Percentiles rank a stretch among this genome's conserved stretches.
Conservation (phyloP, 2,797 vertebrate species). For the Hirundo rustica region DNA sequence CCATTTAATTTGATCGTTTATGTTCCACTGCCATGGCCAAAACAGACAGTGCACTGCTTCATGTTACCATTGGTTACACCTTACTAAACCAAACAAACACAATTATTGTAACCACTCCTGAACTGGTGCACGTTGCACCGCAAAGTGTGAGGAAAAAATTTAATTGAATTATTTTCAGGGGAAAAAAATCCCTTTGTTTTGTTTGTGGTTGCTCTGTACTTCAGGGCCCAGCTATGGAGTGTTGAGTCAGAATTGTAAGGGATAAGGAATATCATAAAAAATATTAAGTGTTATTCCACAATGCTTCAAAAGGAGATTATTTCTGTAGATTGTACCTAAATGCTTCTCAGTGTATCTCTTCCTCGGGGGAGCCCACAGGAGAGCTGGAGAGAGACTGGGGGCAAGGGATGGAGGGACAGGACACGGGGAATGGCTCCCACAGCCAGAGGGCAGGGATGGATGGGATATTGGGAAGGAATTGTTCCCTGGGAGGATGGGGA, state of each 20-base stretch:
- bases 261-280: not conserved
- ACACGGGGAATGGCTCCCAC: not conserved
- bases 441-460: not conserved
- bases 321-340: not conserved
- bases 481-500: rapidly evolving
- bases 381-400: no score
- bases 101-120: not conserved
- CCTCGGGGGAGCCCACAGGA: not conserved
- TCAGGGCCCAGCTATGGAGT: not conserved
- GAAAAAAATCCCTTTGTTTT: not conserved
- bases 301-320: not conserved
- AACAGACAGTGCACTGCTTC: not conserved
- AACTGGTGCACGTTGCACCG: not conserved
- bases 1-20: conserved; percentile 26
- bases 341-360: not conserved
- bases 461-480: not conserved
- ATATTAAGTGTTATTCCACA: not conserved
- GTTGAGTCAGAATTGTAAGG: not conserved
- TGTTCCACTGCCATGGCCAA: not conserved
- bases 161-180: not conserved
- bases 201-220: not conserved
- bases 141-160: not conserved
- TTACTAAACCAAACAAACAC: not conserved
- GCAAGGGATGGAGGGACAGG: not conserved
- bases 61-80: not conserved